Conservation (phyloP, 2,797 vertebrate species). For the Serranus cabrilla region DNA sequence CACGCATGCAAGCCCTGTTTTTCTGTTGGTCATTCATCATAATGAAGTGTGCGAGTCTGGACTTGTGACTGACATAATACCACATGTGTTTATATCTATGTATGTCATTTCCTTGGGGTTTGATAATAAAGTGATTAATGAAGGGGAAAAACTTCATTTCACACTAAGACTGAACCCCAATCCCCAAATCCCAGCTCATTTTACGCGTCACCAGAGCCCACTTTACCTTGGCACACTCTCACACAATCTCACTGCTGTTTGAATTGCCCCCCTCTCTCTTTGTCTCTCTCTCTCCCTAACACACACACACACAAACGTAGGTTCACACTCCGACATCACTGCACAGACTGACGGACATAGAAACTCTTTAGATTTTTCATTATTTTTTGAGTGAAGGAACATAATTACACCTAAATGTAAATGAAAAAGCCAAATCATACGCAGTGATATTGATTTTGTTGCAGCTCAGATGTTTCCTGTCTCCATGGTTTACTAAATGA, state of each 20-base stretch:
- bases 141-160: constrained; percentile 79
- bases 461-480: neutral
- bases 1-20: neutral
- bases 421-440: constrained; percentile 4
- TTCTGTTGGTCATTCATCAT: constrained; percentile 10
- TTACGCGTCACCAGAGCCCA: constrained; percentile 74
- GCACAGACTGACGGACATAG: constrained; percentile 6
- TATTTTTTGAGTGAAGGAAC: neutral
- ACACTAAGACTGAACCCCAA: constrained; percentile 70
- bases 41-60: neutral
- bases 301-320: neutral
- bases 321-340: constrained; percentile 17
- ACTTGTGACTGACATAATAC: constrained; percentile 6
- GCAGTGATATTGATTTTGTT: neutral
- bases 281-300: neutral
- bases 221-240: constrained; percentile 60
- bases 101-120: constrained; percentile 46
- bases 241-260: constrained; percentile 65
- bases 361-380: neutral
- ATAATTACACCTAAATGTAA: constrained; percentile 1
- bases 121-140: constrained; percentile 80
- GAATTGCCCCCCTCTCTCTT: neutral
- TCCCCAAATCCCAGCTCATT: constrained; percentile 83
- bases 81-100: constrained; percentile 37
- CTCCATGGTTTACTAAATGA: constrained; percentile 16